Base-by-base conservation (phyloP, 2,888 invertebrate species). In the Philereme transversata region DNA sequence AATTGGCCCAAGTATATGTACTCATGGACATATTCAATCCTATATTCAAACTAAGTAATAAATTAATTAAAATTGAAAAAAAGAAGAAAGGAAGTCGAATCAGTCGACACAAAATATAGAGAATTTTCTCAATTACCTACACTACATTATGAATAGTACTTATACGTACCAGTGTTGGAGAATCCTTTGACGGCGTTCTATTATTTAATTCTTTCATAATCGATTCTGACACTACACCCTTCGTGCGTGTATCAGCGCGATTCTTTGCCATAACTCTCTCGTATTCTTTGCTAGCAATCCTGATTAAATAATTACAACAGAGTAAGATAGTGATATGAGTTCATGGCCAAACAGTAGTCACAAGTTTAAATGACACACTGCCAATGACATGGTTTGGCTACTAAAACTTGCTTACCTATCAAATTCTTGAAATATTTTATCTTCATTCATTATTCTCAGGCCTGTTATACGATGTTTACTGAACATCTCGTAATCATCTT, bases 401-500 rank as follows among this genome's bases (percentile, higher is more conserved):
- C 3, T 44, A 22, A 4, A 22, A 5, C 7, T 6, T 22, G 47
- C 48, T 51, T 77, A 83, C 81, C 68, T 74, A 52, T 78, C 62
- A 4, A 81, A 61, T 45, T 69, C 67, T 5, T 48, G 33, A 56
- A 79, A 74, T 51, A 63, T 58, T 4, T 54, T 52, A n/a, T 58
- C 61, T 34, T 71, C 67, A 59, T 68, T 54, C 11, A 69, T 64
- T 52, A 73, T 60, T 11, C 48, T 61, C 36, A 68, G 68, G 4
- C 69, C 55, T 36, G 65, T 66, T 22, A 3, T 22, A 22, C 1
- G 3, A 3, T 72, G 56, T 56, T 59, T 62, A 45, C 65, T 53
- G 7, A 80, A 70, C 75, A 79, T 75, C 54, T 82, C 81, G 58
- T 80, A 82, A 62, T 86, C 83, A 0, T 77, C 73, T 0, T 81